Evolutionary conservation across 1,140 invertebrate genomes (phyloP).

Genomic region (Leptopilina boulardi): DNA sequence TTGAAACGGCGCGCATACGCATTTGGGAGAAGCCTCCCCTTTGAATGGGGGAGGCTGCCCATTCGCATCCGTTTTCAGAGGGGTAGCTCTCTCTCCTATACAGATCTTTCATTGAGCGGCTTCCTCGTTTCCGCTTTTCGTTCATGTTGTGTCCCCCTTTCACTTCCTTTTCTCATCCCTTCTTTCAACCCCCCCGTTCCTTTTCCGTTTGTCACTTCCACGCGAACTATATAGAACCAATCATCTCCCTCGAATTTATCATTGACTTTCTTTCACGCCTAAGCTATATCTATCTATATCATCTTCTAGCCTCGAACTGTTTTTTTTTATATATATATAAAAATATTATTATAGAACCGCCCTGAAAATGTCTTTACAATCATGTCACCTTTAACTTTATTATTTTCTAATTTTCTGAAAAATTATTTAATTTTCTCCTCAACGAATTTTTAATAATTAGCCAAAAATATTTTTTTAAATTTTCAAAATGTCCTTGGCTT

Average conservation of each 20-base stretch:
- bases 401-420: background rate
- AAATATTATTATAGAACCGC: background rate
- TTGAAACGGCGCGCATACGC: conserved; percentile 57
- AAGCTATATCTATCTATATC: background rate
- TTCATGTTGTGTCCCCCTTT: conserved; percentile 48
- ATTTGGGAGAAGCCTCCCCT: conserved; percentile 48
- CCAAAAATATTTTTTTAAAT: no score
- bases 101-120: conserved; percentile 61
- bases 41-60: conserved; percentile 59
- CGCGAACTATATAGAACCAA: background rate
- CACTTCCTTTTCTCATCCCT: conserved; percentile 10
- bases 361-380: background rate
- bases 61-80: conserved; percentile 61
- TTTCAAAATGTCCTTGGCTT: background rate
- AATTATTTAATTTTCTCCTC: no score
- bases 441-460: no score
- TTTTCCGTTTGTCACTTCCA: conserved; percentile 13
- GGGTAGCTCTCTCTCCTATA: conserved; percentile 51
- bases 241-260: conserved; percentile 29
- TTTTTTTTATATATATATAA: background rate
- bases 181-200: conserved; percentile 12
- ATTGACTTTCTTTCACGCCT: conserved; percentile 5
- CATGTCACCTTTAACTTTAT: background rate
- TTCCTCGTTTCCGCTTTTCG: conserved; percentile 58
- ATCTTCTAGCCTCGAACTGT: background rate